These are phyloP conservation scores for Volucella inanis DNA, from an alignment of 2,888 invertebrate genomes.

Conservation along the genomic window DNA sequence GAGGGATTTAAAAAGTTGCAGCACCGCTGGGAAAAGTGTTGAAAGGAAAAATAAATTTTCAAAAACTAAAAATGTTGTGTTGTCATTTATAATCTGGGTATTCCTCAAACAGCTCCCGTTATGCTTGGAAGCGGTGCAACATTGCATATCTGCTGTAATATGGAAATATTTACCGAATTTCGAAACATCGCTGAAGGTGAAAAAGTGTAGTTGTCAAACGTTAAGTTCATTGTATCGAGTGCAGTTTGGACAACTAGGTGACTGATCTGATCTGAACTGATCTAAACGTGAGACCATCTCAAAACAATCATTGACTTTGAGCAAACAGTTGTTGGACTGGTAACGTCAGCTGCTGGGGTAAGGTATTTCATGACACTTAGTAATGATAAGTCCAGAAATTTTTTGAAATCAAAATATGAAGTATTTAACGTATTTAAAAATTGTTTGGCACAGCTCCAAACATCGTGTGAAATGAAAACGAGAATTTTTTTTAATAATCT, in stretches of 20 bases:
- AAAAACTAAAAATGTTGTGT: no score
- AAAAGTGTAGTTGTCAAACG: conserved; percentile 32
- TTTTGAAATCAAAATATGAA: conserved; percentile 72
- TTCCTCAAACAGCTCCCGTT: no score
- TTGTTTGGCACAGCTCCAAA: conserved; percentile 70
- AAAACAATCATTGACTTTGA: conserved; percentile 32
- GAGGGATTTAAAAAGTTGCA: no score
- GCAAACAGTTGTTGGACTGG: conserved; percentile 33
- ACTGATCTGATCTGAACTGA: conserved; percentile 31
- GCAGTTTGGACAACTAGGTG: conserved; percentile 29
- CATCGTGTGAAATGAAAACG: conserved; percentile 63
- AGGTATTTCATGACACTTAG: conserved; percentile 42
- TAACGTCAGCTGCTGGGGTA: conserved; percentile 20
- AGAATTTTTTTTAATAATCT: conserved; percentile 74
- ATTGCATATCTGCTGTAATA: background rate
- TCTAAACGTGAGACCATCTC: conserved; percentile 12
- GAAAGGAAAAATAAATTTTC: no score
- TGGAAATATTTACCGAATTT: conserved; percentile 21
- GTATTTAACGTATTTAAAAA: conserved; percentile 59
- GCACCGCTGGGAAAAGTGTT: no score
- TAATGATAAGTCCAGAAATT: conserved; percentile 48
- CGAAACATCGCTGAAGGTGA: conserved; percentile 6
- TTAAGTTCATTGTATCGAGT: conserved; percentile 31
- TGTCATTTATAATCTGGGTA: no score
- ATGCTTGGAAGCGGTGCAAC: conserved; percentile 27